Conservation (phyloP, 2,888 invertebrate genomes). For the Pristionchus japonicus region DNA sequence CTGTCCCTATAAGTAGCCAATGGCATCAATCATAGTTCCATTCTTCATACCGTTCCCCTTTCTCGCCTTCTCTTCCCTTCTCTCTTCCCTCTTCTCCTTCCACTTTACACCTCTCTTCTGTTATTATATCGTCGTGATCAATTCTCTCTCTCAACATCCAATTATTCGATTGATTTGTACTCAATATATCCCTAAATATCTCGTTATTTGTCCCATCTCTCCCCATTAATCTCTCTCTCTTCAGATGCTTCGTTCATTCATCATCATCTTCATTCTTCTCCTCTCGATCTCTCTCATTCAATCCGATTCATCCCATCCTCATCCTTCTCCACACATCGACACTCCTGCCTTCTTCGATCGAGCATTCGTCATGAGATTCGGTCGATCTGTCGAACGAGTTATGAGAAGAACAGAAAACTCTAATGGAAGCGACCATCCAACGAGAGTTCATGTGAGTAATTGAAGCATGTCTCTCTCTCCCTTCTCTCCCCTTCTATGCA, state of each 20-base stretch:
- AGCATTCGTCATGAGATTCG: conserved; percentile 23
- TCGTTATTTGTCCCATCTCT: background rate
- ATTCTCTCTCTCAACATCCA: background rate
- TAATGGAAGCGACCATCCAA: background rate
- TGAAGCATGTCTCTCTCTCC: background rate
- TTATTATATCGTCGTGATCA: conserved; percentile 6
- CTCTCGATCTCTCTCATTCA: background rate
- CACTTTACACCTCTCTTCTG: background rate
- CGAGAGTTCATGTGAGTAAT: conserved; percentile 19
- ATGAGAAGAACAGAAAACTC: background rate
- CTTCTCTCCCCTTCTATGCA: background rate
- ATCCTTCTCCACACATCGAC: background rate
- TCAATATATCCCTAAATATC: background rate
- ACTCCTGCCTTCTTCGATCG: conserved; percentile 36
- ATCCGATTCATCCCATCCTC: background rate
- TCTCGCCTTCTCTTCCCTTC: background rate
- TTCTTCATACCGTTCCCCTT: background rate
- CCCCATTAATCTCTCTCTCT: background rate
- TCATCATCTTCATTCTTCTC: background rate
- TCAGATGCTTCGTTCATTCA: background rate
- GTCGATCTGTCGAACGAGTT: conserved; percentile 17
- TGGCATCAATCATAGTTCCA: conserved; percentile 33
- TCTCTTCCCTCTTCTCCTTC: background rate
- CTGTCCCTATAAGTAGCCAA: conserved; percentile 31
- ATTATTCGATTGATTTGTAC: background rate